These are phyloP conservation scores for Luehdorfia chinensis DNA, from an alignment of 1,140 invertebrate genomes.

Conservation along the genomic window DNA sequence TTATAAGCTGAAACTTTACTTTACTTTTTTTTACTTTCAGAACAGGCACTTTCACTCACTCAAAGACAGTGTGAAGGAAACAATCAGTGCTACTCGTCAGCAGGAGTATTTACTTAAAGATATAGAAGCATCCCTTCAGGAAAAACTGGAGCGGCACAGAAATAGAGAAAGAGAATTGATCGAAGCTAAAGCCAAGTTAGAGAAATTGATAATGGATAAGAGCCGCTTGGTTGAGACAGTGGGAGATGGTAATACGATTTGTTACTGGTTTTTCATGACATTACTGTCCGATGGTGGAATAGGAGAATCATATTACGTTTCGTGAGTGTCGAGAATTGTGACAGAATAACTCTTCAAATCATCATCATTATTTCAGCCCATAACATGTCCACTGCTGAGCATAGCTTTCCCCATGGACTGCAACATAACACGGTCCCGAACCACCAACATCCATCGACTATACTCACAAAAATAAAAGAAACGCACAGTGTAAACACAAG, in stretches of 20 bases:
- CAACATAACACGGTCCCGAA: no score
- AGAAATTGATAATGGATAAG: slow-evolving; percentile 75
- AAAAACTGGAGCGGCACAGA: slow-evolving; percentile 60
- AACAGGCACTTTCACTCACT: slow-evolving; percentile 47
- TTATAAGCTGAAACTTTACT: no score
- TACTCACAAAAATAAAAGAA: no score
- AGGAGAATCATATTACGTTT: no score
- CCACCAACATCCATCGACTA: no score
- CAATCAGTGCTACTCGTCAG: slow-evolving; percentile 29
- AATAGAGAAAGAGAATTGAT: slow-evolving; percentile 67
- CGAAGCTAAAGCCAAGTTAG: slow-evolving; percentile 67
- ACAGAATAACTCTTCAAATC: no score
- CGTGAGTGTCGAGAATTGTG: no score
- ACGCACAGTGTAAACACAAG: no score
- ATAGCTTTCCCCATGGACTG: no score
- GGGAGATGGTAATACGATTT: slow-evolving; percentile 75
- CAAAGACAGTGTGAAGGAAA: slow-evolving; percentile 53
- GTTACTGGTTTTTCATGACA: neutral
- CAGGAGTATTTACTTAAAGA: slow-evolving; percentile 71
- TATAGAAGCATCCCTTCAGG: slow-evolving; percentile 62
- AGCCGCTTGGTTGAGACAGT: slow-evolving; percentile 55
- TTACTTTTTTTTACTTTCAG: slow-evolving; percentile 43
- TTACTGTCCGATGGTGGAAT: no score
- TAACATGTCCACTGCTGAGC: no score
- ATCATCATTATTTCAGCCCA: no score